These are phyloP conservation scores for Trachops cirrhosus DNA, from an alignment of 2,797 vertebrate species.

Conservation along the genomic window DNA sequence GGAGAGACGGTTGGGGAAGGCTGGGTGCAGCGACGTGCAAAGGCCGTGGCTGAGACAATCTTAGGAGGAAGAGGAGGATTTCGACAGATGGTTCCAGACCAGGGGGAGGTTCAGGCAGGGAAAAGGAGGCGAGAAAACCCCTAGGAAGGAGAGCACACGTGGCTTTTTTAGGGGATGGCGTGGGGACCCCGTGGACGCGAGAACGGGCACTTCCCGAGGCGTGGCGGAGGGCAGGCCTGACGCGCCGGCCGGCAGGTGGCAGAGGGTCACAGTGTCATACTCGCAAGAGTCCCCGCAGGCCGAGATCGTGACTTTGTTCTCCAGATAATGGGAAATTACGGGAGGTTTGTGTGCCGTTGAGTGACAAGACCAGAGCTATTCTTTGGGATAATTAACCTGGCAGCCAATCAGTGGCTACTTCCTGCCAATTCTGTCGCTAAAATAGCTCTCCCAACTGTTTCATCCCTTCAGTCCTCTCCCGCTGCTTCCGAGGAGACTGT, in stretches of 20 bases:
- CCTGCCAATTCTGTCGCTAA: conserved; percentile 68
- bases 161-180: rapidly evolving
- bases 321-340: conserved; percentile 43
- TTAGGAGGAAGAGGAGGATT: not conserved
- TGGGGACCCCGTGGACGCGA: not conserved
- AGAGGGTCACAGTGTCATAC: not conserved
- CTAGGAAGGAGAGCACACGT: not conserved
- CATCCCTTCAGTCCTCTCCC: not conserved
- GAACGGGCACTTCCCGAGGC: not conserved
- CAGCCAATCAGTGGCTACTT: conserved; percentile 69
- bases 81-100: not conserved
- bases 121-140: not conserved
- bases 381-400: conserved; percentile 70
- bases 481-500: not conserved
- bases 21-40: not conserved
- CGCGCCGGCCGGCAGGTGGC: not conserved
- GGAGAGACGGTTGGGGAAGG: not conserved
- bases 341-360: conserved; percentile 53
- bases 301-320: conserved; percentile 37
- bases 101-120: not conserved
- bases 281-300: not conserved
- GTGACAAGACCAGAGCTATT: conserved; percentile 61
- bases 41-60: not conserved
- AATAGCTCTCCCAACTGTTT: conserved; percentile 65
- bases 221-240: not conserved